Evolutionary conservation across 2,888 invertebrate species (phyloP).

Genomic region (Amiota minor): DNA sequence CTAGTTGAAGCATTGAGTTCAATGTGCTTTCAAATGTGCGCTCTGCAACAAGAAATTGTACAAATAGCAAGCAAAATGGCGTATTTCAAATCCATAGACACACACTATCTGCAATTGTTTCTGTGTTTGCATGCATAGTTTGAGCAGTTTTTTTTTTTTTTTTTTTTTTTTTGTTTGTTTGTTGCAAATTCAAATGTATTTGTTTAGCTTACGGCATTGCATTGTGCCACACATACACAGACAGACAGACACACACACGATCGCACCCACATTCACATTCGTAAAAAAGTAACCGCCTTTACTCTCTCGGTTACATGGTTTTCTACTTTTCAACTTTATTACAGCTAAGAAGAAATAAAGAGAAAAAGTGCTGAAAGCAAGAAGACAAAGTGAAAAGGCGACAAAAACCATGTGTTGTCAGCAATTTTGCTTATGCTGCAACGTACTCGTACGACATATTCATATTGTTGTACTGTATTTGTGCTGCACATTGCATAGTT

Average conservation of each 20-base stretch:
- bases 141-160: not conserved
- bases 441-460: conserved; percentile 16
- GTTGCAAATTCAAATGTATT: no score
- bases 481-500: conserved; percentile 24
- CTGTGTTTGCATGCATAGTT: no score
- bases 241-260: conserved; percentile 7
- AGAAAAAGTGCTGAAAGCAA: not conserved
- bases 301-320: not conserved
- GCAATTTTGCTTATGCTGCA: conserved; percentile 12
- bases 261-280: not conserved
- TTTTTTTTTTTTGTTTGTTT: not conserved
- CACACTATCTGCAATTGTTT: conserved; percentile 21
- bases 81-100: conserved; percentile 51
- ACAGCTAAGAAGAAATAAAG: not conserved
- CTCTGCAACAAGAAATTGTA: no score
- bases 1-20: no score
- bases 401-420: conserved; percentile 56
- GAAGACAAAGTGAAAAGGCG: not conserved
- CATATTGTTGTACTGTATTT: conserved; percentile 8
- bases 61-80: conserved; percentile 59
- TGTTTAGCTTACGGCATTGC: no score
- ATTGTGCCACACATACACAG: not conserved
- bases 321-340: conserved; percentile 9
- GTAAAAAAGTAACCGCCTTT: not conserved
- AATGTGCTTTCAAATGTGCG: no score